Percentiles rank a stretch among this genome's conserved stretches.
phyloP scores from a whole-genome alignment of 1,140 invertebrate species.

The Drosophila mauritiana region DNA sequence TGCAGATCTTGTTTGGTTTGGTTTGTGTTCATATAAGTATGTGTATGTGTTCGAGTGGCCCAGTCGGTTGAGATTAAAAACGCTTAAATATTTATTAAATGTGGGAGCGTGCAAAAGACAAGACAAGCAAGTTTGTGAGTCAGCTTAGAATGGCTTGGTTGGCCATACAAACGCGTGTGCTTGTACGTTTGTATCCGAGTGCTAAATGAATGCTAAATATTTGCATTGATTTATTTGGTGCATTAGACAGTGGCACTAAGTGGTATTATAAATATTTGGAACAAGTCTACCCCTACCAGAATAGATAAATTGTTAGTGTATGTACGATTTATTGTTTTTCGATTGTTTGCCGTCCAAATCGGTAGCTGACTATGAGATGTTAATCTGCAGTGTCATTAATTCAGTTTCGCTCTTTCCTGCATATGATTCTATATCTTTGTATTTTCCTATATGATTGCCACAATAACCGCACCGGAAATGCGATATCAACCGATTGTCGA shows the following conservation, averaged over 20 bases:
- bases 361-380: conserved; percentile 50
- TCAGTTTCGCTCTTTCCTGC: conserved; percentile 35
- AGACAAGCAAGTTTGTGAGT: conserved; percentile 66
- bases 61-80: conserved; percentile 64
- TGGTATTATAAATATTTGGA: conserved; percentile 73
- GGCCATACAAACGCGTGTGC: not conserved
- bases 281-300: conserved; percentile 24
- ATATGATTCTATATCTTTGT: conserved; percentile 6
- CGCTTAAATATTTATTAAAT: conserved; percentile 82
- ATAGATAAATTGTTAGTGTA: conserved; percentile 34
- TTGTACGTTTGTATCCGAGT: conserved; percentile 28
- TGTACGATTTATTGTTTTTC: conserved; percentile 42
- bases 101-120: conserved; percentile 77
- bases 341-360: conserved; percentile 30
- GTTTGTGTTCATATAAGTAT: conserved; percentile 1
- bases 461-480: conserved; percentile 74
- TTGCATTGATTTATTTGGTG: conserved; percentile 77
- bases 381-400: conserved; percentile 54
- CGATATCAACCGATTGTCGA: conserved; percentile 56
- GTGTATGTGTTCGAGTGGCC: conserved; percentile 28
- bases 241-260: conserved; percentile 70
- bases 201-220: conserved; percentile 79
- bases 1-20: conserved; percentile 31
- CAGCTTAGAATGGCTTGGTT: conserved; percentile 49
- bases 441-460: conserved; percentile 49